These are phyloP conservation scores for Notamacropus eugenii DNA, from an alignment of 2,797 vertebrate species.

Conservation along the genomic window DNA sequence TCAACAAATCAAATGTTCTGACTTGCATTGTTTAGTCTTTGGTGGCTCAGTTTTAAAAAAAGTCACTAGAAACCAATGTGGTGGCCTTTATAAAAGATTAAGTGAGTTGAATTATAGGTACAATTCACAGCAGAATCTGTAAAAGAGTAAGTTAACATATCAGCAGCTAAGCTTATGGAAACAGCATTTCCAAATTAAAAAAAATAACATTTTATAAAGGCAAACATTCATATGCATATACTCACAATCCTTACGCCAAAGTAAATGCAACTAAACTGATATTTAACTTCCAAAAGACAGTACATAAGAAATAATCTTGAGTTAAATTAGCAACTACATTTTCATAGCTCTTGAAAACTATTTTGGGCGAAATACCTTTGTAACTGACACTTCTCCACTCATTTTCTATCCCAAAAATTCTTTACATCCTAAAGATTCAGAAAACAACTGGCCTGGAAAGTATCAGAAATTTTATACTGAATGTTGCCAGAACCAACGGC, in stretches of 20 bases:
- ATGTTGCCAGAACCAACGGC: background rate
- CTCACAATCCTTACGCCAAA: background rate
- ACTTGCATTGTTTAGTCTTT: slow-evolving; percentile 3
- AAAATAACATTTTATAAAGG: background rate
- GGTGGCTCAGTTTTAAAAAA: background rate
- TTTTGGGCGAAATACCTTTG: background rate
- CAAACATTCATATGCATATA: background rate
- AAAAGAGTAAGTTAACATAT: background rate
- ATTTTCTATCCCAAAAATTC: background rate
- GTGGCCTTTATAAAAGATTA: background rate
- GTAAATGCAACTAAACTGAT: background rate
- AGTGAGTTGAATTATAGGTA: background rate
- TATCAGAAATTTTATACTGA: background rate
- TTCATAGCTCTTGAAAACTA: background rate
- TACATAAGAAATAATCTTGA: background rate
- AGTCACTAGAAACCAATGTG: background rate
- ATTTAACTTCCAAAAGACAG: background rate
- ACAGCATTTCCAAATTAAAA: background rate
- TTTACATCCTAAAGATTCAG: background rate
- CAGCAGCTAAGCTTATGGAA: background rate
- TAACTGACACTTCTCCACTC: background rate
- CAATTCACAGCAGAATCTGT: background rate
- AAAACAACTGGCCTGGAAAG: background rate
- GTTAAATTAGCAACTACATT: background rate
- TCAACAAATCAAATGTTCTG: slow-evolving; percentile 25